Base-by-base conservation (phyloP, 2,797 vertebrate genomes). In the Sebastes itinus region DNA sequence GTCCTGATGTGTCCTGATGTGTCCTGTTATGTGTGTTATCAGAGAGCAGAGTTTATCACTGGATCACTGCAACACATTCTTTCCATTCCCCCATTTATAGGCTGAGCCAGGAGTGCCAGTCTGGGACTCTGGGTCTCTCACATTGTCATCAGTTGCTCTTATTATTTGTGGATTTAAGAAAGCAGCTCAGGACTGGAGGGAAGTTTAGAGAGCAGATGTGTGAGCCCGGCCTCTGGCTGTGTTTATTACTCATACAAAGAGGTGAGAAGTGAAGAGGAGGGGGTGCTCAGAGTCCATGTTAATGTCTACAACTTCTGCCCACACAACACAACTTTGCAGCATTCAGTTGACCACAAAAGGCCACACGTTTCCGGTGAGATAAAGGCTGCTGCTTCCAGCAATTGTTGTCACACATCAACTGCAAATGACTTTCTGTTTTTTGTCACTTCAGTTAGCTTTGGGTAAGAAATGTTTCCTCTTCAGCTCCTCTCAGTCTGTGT, bases 41-140 rank as follows among this genome's bases (percentile, higher is more conserved):
- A 75, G 74, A 85, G 35, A 10, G 67, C 78, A 46, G 63, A 65
- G 55, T 76, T 85, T 66, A 85, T 90, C 81, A 78, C 55, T n/a
- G 54, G 25, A 72, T 72, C 75, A 14, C 69, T 23, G 56, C n/a
- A 8, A 27, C 76, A 61, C 85, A 90, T 91, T 92, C 82, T 67
- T 89, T 86, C 82, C 87, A 74, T 86, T 93, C 75, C 73, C 76
- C 69, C 46, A 0, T 84, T 83, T 74, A 38, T 14, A 83, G 63
- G 67, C 76, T 62, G 59, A 54, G 66, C 38, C 72, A 22, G 64
- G 14, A 58, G 46, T 18, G 46, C 46, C 46, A 49, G 46, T 49
- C 46, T 20, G 46, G 46, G 46, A 20, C 46, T 20, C 18, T 49
- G 16, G 16, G 7, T 49, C 65, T 8, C 58, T 32, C 64, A n/a